Base-by-base conservation (phyloP, 2,797 vertebrate genomes). In the Amazonetta brasiliensis region DNA sequence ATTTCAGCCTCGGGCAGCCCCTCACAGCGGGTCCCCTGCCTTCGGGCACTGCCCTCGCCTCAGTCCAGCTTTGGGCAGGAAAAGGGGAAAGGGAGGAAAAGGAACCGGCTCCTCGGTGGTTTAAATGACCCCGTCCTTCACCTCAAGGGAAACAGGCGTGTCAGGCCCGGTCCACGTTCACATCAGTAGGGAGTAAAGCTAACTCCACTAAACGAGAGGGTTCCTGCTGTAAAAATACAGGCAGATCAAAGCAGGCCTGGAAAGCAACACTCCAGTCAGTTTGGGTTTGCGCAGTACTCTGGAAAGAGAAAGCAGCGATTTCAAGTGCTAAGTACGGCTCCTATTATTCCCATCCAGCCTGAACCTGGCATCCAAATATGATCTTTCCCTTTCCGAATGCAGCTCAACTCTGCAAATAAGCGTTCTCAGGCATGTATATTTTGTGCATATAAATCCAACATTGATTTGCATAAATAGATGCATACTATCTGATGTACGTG, bases 381-480 rank as follows among this genome's bases (percentile, higher is more conserved):
- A 43, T 55, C 74, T 22, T 73, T 41, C 31, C 86, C 80, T 79
- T 77, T 87, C 60, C 62, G 72, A 55, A 52, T 31, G 55, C 81
- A 84, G 62, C 91, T 85, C 69, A 31, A 33, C 9, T 2, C 68
- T 75, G 73, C 88, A 52, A 43, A 87, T 0, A 85, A 84, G 84
- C 50, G n/a, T 83, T 94, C 86, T 94, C 88, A 58, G 81, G 78
- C 83, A n/a, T 10, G 30, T 88, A 21, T 48, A 66, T 52, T 93
- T 90, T 87, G 90, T 87, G 93, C 93, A 78, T 87, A 93, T 93
- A 95, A 94, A 94, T 94, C 88, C 50, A 1, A 41, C 44, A 12
- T 10, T 3, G 0, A 92, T 96, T 94, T 97, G 94, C 96, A 96
- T 96, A 96, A 96, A 35, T 17, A 94, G 94, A 89, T 94, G 92